Evolutionary conservation across 2,113 vertebrate genomes (phyloP).

Genomic region (Phodopus roborovskii): DNA sequence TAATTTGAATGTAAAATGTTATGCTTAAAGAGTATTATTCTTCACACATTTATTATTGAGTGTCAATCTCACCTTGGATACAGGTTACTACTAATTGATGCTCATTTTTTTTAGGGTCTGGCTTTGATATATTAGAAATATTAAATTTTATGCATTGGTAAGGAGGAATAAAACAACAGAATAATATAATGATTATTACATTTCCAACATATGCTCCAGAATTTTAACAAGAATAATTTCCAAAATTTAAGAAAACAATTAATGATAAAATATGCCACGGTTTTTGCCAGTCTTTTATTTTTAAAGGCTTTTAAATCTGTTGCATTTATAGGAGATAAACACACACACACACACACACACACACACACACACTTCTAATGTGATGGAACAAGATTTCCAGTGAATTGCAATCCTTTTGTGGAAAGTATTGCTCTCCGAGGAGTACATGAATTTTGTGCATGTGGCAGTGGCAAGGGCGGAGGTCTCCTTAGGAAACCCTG

Average conservation of each 20-base stretch:
- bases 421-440: slow-evolving; percentile 25
- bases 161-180: background rate
- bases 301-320: background rate
- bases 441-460: background rate
- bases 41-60: background rate
- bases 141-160: slow-evolving; percentile 14
- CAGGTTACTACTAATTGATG: background rate
- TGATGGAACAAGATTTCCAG: background rate
- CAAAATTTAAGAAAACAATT: slow-evolving; percentile 40
- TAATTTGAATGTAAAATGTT: background rate
- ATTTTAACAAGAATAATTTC: slow-evolving; percentile 27
- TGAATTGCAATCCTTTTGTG: background rate
- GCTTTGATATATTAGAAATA: background rate
- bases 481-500: slow-evolving; percentile 65
- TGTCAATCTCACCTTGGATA: background rate
- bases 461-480: background rate
- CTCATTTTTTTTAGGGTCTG: background rate
- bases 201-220: background rate
- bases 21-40: background rate
- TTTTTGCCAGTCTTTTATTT: background rate
- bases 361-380: background rate
- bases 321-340: background rate
- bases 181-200: background rate
- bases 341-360: background rate
- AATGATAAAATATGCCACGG: background rate